Evolutionary conservation across 2,888 invertebrate species (phyloP), one percentile per base, ranked within the genome.

Genomic region (Bursaphelenchus okinawaensis): DNA sequence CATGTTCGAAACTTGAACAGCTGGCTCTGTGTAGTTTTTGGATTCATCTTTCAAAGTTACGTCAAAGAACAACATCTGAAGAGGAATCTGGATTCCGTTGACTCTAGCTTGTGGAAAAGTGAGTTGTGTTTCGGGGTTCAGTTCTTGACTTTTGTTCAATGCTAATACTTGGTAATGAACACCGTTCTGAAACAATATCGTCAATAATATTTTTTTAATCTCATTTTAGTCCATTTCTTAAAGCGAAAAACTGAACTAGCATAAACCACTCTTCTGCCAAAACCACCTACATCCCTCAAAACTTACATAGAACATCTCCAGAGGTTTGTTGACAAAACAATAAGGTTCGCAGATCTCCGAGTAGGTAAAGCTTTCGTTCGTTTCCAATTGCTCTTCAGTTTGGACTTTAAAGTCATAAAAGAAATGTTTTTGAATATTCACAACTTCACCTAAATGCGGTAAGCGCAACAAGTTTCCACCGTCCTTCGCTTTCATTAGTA

Each of bases 401-500:
- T 65, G 27, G 23, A 72, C 55, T 7, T 67, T 61, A 67, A 75
- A 79, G 56, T 79, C 69, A 59, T 71, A 40, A 58, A 69, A 52
- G n/a, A 72, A 60, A 62, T 67, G 78, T 55, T 72, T 62, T 52
- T 70, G 64, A 7, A 81, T 27, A 19, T 66, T 65, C 31, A 74
- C 64, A 16, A 75, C 73, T 67, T 79, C 79, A 50, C 72, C 72
- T 26, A 81, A 62, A 55, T 79, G 69, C 23, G 66, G 72, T 57
- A 74, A 71, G 19, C 77, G 68, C 19, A 79, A 72, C 77, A 81
- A 75, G 16, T 75, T 76, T 0, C 78, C 78, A n/a, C 72, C 73
- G 62, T 81, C 81, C 55, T 74, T 75, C 0, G 81, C 75, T 59
- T 71, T 65, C n/a, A 82, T 56, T 6, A 82, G 66, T 62, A 79